A percentile compares a stretch with the other conserved stretches of the same genome.
Conservation (phyloP, 1,140 invertebrate genomes). For the Trigoniulus corallinus region DNA sequence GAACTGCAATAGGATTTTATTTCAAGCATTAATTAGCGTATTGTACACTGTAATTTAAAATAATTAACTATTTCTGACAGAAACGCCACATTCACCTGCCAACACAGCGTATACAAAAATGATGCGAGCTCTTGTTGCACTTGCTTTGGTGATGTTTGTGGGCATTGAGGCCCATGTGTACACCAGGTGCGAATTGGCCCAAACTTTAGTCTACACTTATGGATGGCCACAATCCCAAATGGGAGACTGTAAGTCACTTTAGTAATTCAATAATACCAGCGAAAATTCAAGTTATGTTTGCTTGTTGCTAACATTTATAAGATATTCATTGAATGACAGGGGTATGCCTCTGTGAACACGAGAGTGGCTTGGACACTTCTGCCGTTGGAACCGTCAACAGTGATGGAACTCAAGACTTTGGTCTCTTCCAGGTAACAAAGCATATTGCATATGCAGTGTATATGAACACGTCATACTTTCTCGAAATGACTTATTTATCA, state of each 20-base stretch:
- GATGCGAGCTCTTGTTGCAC: background rate
- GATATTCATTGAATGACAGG: background rate
- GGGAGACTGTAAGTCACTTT: background rate
- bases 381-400: background rate
- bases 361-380: background rate
- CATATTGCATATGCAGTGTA: background rate
- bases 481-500: background rate
- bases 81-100: no score
- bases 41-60: no score
- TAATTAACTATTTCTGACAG: no score
- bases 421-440: conserved; percentile 3
- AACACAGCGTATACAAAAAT: no score
- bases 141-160: background rate
- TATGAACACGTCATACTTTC: background rate
- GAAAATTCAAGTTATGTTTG: background rate
- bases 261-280: background rate
- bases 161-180: background rate
- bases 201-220: background rate
- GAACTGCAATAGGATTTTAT: no score
- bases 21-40: no score
- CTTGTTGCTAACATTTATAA: background rate
- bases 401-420: background rate
- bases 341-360: background rate
- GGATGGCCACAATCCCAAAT: background rate
- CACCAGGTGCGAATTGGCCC: conserved; percentile 1